Evolutionary conservation across 2,113 vertebrate species (phyloP).

Genomic region (Callithrix jacchus): DNA sequence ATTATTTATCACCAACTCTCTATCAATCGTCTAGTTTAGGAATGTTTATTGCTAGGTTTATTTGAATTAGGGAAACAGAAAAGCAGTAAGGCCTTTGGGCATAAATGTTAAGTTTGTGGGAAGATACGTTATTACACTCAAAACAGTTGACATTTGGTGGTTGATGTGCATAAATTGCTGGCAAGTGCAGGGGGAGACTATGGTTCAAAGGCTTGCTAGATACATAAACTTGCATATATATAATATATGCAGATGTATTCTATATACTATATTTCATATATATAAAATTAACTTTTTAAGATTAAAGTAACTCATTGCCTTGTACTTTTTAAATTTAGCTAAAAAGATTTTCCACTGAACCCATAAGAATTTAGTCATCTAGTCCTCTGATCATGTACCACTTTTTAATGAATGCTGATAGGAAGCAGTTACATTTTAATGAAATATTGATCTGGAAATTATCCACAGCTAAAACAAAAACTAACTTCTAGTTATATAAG

Average conservation of each 20-base stretch:
- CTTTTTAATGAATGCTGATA: not conserved
- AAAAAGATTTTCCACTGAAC: not conserved
- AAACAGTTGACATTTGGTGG: conserved; percentile 53
- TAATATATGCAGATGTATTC: not conserved
- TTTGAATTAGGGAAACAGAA: conserved; percentile 67
- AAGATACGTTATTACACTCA: conserved; percentile 34
- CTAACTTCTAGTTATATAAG: not conserved
- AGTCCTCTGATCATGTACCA: not conserved
- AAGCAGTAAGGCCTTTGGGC: conserved; percentile 25
- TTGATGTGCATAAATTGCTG: not conserved
- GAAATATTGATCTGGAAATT: conserved; percentile 21
- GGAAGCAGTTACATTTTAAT: not conserved
- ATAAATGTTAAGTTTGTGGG: conserved; percentile 1
- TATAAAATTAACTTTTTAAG: not conserved
- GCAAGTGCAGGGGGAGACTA: not conserved
- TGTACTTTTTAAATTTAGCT: conserved; percentile 31
- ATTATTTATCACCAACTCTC: conserved; percentile 71
- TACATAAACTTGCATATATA: not conserved
- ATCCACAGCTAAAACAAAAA: not conserved
- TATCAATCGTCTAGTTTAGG: conserved; percentile 75
- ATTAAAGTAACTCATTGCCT: conserved; percentile 13
- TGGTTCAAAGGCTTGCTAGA: not conserved
- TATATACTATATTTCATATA: not conserved
- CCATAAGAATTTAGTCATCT: not conserved
- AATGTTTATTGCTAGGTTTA: conserved; percentile 72